These are phyloP conservation scores for Hippocampus comes DNA, from an alignment of 2,113 vertebrate species.

Conservation along the genomic window DNA sequence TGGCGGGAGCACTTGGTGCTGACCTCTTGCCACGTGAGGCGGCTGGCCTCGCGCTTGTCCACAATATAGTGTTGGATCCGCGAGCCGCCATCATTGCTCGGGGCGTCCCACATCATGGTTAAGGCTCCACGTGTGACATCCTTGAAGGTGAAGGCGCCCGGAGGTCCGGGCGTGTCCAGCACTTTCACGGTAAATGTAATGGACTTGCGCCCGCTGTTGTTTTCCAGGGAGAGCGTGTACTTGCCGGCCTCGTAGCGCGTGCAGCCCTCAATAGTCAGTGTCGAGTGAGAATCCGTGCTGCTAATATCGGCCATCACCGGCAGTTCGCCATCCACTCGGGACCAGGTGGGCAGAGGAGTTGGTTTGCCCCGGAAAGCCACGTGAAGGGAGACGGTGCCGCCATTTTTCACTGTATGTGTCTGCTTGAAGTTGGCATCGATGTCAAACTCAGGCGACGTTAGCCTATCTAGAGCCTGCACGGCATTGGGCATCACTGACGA, in stretches of 20 bases:
- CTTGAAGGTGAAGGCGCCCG: conserved; percentile 89
- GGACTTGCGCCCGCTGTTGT: conserved; percentile 90
- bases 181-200: conserved; percentile 94
- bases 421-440: conserved; percentile 94
- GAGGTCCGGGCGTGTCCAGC: conserved; percentile 92
- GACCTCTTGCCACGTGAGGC: conserved; percentile 91
- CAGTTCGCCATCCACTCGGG: conserved; percentile 84
- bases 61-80: conserved; percentile 90
- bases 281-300: conserved; percentile 88
- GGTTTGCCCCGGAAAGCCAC: conserved; percentile 89
- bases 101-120: conserved; percentile 95
- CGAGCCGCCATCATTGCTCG: conserved; percentile 86
- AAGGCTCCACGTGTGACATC: conserved; percentile 87
- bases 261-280: conserved; percentile 88
- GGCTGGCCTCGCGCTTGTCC: conserved; percentile 92
- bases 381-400: conserved; percentile 83
- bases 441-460: conserved; percentile 91
- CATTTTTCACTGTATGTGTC: conserved; percentile 89
- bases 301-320: conserved; percentile 86
- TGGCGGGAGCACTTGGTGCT: conserved; percentile 86
- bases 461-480: conserved; percentile 86
- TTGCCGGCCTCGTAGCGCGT: conserved; percentile 93
- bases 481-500: conserved; percentile 81
- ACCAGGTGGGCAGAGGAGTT: conserved; percentile 87
- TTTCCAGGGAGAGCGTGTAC: conserved; percentile 91